Conservation (phyloP, 2,113 vertebrate species). For the Furnarius figulus region DNA sequence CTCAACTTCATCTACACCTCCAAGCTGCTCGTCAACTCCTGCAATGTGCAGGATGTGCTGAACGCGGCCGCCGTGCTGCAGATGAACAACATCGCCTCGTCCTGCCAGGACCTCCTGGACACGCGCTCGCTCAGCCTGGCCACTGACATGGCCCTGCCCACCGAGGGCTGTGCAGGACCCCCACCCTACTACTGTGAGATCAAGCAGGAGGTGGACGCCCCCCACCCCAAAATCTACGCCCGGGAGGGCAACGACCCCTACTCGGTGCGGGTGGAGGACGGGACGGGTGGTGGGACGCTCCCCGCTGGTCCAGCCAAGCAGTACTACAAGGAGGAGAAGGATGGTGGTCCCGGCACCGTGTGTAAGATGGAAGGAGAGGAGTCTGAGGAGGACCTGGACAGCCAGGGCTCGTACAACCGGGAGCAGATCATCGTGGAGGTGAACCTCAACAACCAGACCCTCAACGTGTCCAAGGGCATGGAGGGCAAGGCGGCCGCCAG, state of each 20-base stretch:
- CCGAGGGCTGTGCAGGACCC: constrained; percentile 42
- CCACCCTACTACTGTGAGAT: constrained; percentile 86
- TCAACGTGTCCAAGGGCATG: constrained; percentile 90
- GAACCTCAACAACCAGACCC: constrained; percentile 97
- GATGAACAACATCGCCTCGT: constrained; percentile 91
- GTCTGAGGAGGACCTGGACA: constrained; percentile 74
- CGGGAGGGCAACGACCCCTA: constrained; percentile 85
- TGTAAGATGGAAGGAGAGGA: constrained; percentile 84
- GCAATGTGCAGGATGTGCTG: constrained; percentile 89
- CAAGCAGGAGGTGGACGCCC: constrained; percentile 87
- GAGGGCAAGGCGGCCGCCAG: constrained; percentile 77
- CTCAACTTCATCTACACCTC: constrained; percentile 97
- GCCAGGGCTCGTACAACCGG: constrained; percentile 79
- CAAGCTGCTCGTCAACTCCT: constrained; percentile 89
- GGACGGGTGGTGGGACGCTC: constrained; percentile 42
- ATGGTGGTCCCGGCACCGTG: constrained; percentile 17
- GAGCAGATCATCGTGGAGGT: constrained; percentile 98
- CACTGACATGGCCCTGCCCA: constrained; percentile 77
- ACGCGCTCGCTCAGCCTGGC: constrained; percentile 83
- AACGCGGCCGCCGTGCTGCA: constrained; percentile 88
- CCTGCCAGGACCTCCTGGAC: constrained; percentile 90
- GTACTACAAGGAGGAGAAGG: constrained; percentile 88
- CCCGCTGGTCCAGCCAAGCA: constrained; percentile 74
- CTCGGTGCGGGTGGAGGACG: constrained; percentile 86
- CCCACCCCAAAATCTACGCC: constrained; percentile 83